Evolutionary conservation across 2,113 vertebrate genomes (phyloP).

Genomic region (Nansenia antarctica): DNA sequence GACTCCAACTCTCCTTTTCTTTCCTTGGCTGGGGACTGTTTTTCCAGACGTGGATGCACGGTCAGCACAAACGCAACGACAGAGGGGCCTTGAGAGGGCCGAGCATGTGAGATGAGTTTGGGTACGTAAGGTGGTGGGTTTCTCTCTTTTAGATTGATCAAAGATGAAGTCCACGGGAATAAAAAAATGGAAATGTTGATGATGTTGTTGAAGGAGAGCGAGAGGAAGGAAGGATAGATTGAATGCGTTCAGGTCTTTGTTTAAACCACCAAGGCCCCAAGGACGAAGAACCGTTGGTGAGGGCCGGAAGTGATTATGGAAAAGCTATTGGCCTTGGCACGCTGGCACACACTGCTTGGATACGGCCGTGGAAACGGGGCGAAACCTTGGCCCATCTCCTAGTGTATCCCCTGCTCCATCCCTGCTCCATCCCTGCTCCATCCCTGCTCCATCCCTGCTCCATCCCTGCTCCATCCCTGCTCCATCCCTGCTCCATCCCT

Average conservation of each 20-base stretch:
- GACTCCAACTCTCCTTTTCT: not conserved
- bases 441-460: not conserved
- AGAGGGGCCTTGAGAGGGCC: not conserved
- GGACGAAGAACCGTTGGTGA: slow-evolving; percentile 24
- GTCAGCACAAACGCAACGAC: not conserved
- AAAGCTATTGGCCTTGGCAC: too few species aligned
- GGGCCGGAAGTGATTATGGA: slow-evolving; percentile 18
- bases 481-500: not conserved
- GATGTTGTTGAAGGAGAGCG: not conserved
- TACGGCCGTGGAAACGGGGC: not conserved
- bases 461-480: not conserved
- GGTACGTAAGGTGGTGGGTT: not conserved
- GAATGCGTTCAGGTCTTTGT: too few species aligned
- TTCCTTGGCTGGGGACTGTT: not conserved
- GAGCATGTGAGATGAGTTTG: not conserved
- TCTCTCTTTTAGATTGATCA: not conserved
- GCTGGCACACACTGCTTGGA: too few species aligned
- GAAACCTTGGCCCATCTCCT: not conserved
- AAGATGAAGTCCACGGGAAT: not conserved
- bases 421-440: not conserved
- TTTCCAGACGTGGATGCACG: not conserved
- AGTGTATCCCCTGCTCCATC: not conserved
- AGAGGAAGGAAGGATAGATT: slow-evolving; percentile 7
- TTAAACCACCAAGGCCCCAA: slow-evolving; percentile 26
- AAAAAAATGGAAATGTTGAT: not conserved